Base-by-base conservation (phyloP, 2,797 vertebrate species). In the Pangasius krempfi region DNA sequence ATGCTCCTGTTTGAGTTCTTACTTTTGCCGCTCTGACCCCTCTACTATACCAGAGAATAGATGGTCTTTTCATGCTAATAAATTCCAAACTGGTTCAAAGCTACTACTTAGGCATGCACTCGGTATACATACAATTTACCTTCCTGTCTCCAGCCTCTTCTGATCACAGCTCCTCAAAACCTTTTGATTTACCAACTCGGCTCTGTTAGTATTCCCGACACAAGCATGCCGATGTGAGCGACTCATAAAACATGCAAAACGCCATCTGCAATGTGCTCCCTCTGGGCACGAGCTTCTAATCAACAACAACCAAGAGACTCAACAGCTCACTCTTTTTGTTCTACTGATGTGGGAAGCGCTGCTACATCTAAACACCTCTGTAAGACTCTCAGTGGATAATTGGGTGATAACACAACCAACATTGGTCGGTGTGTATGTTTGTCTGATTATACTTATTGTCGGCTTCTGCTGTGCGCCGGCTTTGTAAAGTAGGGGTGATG, bases 231-330 rank as follows among this genome's bases (percentile, higher is more conserved):
- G 56, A 84, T 64, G 40, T 70, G 86, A 89, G 86, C 27, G 37
- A 50, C 88, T 89, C 91, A 88, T 91, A 89, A 93, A 91, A 88
- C 91, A 91, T 91, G 89, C 88, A 90, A 84, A 86, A 79, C 86
- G 79, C 91, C 90, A 91, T 92, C 91, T 93, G 92, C 86, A 82
- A 85, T 72, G 73, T 78, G 81, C 88, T 89, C 90, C 89, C 89
- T 84, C 66, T 86, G 83, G 90, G 88, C 88, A 88, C 68, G 44
- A 89, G 86, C 87, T 90, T 88, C 87, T 91, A 90, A 92, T 91
- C 91, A 90, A 88, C 89, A 88, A 72, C 89, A 80, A 87, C 68
- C 75, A 68, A 72, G 85, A 66, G 82, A 81, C 86, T 87, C 80
- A 52, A 60, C 81, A 66, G 88, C 88, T 85, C 87, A 80, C 81